A percentile compares a stretch with the other conserved stretches of the same genome.
Evolutionary conservation across 2,888 invertebrate species (phyloP).

Genomic region (Parasteatoda lunata): DNA sequence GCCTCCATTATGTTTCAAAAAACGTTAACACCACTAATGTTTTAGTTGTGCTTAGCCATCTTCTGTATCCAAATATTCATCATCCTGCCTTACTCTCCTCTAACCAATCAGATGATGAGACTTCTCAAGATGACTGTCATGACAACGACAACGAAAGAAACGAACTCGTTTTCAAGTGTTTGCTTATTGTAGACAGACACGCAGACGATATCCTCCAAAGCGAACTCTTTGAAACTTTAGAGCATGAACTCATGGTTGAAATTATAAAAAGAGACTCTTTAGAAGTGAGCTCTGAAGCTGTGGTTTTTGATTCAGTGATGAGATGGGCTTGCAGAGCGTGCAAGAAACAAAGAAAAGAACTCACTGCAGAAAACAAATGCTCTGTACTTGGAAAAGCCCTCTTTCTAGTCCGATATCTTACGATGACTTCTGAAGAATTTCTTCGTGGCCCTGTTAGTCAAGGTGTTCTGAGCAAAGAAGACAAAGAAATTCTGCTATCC

Average conservation of each 20-base stretch:
- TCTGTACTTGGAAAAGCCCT: conserved; percentile 78
- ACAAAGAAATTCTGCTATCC: conserved; percentile 75
- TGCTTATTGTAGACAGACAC: conserved; percentile 79
- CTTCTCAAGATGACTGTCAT: conserved; percentile 16
- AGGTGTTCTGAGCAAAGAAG: conserved; percentile 78
- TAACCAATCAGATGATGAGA: not conserved
- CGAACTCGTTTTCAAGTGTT: conserved; percentile 81
- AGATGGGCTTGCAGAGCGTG: conserved; percentile 80
- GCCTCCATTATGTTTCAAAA: conserved; percentile 77
- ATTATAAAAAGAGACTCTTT: conserved; percentile 83
- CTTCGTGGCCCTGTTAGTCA: conserved; percentile 78
- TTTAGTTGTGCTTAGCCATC: conserved; percentile 53
- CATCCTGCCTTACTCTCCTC: conserved; percentile 1
- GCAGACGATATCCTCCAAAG: conserved; percentile 78
- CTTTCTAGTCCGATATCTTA: conserved; percentile 81
- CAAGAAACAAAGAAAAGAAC: conserved; percentile 77
- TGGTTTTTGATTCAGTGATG: conserved; percentile 79
- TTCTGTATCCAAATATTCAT: conserved; percentile 45
- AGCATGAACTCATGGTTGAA: conserved; percentile 80
- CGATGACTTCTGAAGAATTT: conserved; percentile 81
- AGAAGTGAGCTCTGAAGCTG: conserved; percentile 79
- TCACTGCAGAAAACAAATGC: conserved; percentile 77
- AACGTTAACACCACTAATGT: conserved; percentile 51
- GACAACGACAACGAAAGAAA: conserved; percentile 76
- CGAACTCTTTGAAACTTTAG: conserved; percentile 79